Evolutionary conservation across 2,797 vertebrate species (phyloP).

Genomic region (Sparidentex hasta): DNA sequence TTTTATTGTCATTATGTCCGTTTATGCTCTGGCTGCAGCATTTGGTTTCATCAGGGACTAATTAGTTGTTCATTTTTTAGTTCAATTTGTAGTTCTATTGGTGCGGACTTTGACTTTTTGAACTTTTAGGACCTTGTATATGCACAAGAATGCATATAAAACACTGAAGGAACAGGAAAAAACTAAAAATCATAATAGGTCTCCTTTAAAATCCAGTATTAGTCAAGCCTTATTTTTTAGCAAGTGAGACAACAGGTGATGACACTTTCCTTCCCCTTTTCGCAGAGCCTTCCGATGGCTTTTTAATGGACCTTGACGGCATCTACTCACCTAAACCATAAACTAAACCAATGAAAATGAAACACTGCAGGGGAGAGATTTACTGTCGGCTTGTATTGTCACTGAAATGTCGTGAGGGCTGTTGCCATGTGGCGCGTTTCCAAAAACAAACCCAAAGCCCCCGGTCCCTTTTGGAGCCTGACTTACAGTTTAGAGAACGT

Average conservation of each 20-base stretch:
- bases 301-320: slow-evolving; percentile 42
- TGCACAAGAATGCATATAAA: too few relatives aligned
- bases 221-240: neutral
- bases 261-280: neutral
- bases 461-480: slow-evolving; percentile 18
- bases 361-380: slow-evolving; percentile 19
- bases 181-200: neutral
- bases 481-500: slow-evolving; percentile 35
- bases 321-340: slow-evolving; percentile 9
- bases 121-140: too few relatives aligned
- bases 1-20: too few relatives aligned
- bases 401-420: neutral
- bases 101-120: too few relatives aligned
- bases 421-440: slow-evolving; percentile 39
- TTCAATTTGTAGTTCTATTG: neutral
- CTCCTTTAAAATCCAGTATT: neutral
- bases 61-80: neutral
- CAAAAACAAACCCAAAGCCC: slow-evolving; percentile 14
- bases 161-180: too few relatives aligned
- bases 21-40: too few relatives aligned
- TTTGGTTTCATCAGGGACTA: neutral
- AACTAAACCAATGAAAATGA: slow-evolving; percentile 29
- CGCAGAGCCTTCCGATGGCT: slow-evolving; percentile 16
- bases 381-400: slow-evolving; percentile 8
- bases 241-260: neutral